Percentiles rank a stretch among this genome's conserved stretches.
Evolutionary conservation across 2,797 vertebrate genomes (phyloP).

Genomic region (Psittacula echo): DNA sequence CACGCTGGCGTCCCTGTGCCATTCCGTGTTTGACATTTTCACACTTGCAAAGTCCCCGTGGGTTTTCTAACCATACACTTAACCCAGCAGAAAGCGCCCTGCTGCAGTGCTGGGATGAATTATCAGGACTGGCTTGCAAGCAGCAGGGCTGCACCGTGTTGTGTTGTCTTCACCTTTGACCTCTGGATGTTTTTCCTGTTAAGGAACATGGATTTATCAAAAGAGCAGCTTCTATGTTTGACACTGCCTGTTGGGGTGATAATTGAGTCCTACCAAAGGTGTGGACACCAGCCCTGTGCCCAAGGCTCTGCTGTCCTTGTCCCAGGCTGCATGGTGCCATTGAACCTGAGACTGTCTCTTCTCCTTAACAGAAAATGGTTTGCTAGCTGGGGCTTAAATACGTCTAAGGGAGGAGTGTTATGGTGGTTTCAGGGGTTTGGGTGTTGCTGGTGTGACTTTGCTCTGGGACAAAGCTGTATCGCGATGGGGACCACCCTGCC

Average conservation of each 20-base stretch:
- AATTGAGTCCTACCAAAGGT: not conserved
- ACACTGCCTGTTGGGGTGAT: not conserved
- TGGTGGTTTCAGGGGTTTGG: not conserved
- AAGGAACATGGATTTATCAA: not conserved
- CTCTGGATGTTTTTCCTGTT: not conserved
- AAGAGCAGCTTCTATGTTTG: not conserved
- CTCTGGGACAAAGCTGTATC: not conserved
- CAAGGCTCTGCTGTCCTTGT: rapidly evolving
- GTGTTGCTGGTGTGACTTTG: not conserved
- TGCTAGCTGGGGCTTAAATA: not conserved
- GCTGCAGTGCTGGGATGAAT: not conserved
- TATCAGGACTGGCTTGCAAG: not conserved
- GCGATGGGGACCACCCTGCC: not conserved
- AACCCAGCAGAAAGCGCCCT: not conserved
- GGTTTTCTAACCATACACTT: not conserved
- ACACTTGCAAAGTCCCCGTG: not conserved
- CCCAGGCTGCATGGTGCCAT: rapidly evolving
- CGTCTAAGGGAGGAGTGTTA: not conserved
- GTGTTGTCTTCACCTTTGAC: not conserved
- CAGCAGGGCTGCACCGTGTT: rapidly evolving
- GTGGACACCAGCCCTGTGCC: rapidly evolving
- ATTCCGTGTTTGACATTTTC: not conserved
- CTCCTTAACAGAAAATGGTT: not conserved
- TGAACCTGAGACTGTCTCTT: not conserved
- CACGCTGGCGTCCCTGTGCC: not conserved